Evolutionary conservation across 2,888 invertebrate species (phyloP).

Genomic region (Drosophila ochracea): DNA sequence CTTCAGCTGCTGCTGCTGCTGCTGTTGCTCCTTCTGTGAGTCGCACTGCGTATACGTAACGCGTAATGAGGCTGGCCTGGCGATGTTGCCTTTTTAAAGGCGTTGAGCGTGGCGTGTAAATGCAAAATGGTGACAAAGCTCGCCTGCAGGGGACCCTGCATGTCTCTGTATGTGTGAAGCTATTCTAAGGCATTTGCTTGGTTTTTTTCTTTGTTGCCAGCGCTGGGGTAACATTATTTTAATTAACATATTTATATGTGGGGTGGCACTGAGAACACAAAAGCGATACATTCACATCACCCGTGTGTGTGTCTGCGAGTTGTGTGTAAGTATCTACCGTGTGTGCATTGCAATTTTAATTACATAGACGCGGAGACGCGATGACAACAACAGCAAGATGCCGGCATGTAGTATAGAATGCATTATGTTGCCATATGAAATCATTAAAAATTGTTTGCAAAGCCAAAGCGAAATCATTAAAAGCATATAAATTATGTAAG

Average conservation of each 20-base stretch:
- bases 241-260: conserved; percentile 82
- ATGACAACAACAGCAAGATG: conserved; percentile 21
- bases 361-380: conserved; percentile 58
- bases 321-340: conserved; percentile 23
- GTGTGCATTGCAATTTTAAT: conserved; percentile 76
- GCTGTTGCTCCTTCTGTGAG: conserved; percentile 3
- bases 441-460: conserved; percentile 74
- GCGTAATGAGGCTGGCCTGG: conserved; percentile 65
- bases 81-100: conserved; percentile 70
- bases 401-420: conserved; percentile 34
- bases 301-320: conserved; percentile 3
- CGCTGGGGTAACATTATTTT: conserved; percentile 82
- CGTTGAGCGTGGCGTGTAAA: conserved; percentile 79
- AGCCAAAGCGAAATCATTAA: conserved; percentile 70
- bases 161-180: conserved; percentile 44
- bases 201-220: conserved; percentile 46
- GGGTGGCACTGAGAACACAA: conserved; percentile 53
- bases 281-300: conserved; percentile 50
- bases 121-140: conserved; percentile 83
- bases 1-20: conserved; percentile 24
- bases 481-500: conserved; percentile 78
- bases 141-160: conserved; percentile 71
- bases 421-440: conserved; percentile 68
- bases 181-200: conserved; percentile 76
- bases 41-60: conserved; percentile 72